phyloP scores from a whole-genome alignment of 2,113 vertebrate species.

The Aplodontia rufa region DNA sequence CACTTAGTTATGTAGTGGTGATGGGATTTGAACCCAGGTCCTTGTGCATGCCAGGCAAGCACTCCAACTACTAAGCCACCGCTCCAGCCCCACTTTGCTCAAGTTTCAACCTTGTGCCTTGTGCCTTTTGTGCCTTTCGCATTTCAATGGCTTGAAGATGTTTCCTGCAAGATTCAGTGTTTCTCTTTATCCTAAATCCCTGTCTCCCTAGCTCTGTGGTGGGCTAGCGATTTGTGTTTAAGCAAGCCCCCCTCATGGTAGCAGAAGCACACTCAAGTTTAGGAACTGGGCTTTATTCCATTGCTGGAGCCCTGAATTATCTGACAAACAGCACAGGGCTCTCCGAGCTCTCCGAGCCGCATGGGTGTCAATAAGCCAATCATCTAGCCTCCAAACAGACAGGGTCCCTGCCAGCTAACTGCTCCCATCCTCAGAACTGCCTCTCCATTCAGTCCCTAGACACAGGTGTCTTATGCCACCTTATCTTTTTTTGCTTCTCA shows the following conservation, averaged over 20 bases:
- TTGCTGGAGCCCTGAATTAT: not conserved
- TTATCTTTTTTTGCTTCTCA: not conserved
- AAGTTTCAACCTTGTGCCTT: no score
- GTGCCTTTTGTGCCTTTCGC: no score
- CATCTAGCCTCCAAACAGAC: fast-evolving
- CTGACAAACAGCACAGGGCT: not conserved
- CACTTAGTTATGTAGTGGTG: no score
- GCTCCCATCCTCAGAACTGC: not conserved
- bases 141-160: no score
- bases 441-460: not conserved
- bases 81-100: no score
- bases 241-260: not conserved
- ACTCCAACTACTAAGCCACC: no score
- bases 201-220: not conserved
- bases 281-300: not conserved
- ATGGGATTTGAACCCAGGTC: no score
- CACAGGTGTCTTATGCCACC: not conserved
- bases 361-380: not conserved
- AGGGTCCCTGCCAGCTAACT: not conserved
- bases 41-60: no score
- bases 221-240: not conserved
- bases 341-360: fast-evolving
- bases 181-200: no score
- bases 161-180: no score
- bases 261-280: not conserved